Evolutionary conservation across 2,797 vertebrate species (phyloP).

Genomic region (Eulemur mongoz): DNA sequence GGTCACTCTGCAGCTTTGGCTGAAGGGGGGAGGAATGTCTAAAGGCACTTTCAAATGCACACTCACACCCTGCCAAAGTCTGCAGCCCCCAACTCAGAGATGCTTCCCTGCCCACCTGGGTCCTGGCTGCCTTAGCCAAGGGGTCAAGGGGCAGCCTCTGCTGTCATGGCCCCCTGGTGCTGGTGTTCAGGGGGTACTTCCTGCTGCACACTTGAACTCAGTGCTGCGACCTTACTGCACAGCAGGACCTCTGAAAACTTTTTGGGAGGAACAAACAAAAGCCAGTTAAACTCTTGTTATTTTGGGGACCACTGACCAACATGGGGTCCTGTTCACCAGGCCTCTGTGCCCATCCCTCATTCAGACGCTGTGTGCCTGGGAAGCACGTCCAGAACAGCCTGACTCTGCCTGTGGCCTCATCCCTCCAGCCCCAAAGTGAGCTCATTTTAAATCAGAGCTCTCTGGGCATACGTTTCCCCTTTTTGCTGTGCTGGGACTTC

Average conservation of each 20-base stretch:
- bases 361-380: background rate
- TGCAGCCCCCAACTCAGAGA: background rate
- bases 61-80: fast-evolving
- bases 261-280: background rate
- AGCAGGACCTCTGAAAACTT: background rate
- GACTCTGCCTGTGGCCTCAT: background rate
- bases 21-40: background rate
- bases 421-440: fast-evolving
- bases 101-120: background rate
- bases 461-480: background rate
- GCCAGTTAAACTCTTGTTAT: background rate
- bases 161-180: background rate
- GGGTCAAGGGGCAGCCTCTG: background rate
- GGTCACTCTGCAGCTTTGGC: background rate
- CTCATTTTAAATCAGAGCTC: background rate
- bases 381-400: background rate
- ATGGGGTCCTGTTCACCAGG: fast-evolving
- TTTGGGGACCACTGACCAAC: fast-evolving
- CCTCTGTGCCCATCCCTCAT: fast-evolving
- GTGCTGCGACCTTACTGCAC: too few species aligned
- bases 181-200: background rate
- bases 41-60: background rate
- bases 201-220: fast-evolving
- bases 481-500: background rate
- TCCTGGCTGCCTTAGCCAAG: background rate